A percentile compares a stretch with the other conserved stretches of the same genome.
Conservation (phyloP, 1,140 invertebrate species). For the Atta colombica region DNA sequence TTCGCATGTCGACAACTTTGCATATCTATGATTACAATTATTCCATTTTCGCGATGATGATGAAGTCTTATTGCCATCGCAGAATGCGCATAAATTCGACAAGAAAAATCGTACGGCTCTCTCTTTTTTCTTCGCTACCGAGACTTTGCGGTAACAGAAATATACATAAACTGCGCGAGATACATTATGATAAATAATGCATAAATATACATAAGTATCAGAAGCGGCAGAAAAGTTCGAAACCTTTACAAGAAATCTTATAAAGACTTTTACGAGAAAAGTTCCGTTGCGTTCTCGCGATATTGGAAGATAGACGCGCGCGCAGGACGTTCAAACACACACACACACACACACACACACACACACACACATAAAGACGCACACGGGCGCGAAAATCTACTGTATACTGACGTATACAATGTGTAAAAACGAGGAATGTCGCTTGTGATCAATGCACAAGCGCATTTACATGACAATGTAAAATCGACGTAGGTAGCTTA, state of each 20-base stretch:
- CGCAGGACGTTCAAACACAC: constrained; percentile 6
- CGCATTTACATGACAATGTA: constrained; percentile 50
- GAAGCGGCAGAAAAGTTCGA: constrained; percentile 49
- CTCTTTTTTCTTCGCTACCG: constrained; percentile 35
- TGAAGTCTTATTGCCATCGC: constrained; percentile 10
- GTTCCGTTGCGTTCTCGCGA: constrained; percentile 53
- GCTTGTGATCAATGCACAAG: constrained; percentile 31
- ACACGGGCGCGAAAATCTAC: no score
- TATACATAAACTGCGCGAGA: constrained; percentile 61
- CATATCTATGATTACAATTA: constrained; percentile 41
- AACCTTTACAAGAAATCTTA: constrained; percentile 59
- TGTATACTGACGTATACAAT: background rate
- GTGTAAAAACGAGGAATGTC: constrained; percentile 41
- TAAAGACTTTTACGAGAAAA: constrained; percentile 65
- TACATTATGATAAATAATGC: constrained; percentile 65
- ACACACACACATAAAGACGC: no score
- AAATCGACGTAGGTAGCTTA: constrained; percentile 55
- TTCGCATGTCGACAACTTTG: constrained; percentile 6
- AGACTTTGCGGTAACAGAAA: constrained; percentile 57
- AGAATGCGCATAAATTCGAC: constrained; percentile 30
- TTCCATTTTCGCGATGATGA: constrained; percentile 24
- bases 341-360: background rate
- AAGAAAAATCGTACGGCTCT: constrained; percentile 22
- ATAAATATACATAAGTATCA: constrained; percentile 65
- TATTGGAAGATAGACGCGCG: constrained; percentile 36